Conservation (phyloP, 2,797 vertebrate species). For the Hippopotamyrus pictus region DNA sequence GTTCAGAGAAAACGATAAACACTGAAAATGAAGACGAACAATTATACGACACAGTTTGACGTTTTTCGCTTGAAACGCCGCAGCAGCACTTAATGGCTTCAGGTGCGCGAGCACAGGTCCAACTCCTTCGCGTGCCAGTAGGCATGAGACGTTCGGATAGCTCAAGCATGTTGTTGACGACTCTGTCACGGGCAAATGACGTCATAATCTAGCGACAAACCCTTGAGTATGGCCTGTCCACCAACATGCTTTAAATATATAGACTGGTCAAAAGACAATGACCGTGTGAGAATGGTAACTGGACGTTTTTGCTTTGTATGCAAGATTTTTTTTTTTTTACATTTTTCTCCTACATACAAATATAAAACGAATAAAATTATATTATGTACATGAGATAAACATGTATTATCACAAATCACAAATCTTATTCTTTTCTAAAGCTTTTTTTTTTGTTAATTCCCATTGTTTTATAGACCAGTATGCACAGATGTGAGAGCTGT, state of each 20-base stretch:
- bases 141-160: background rate
- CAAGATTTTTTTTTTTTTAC: conserved; percentile 31
- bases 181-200: background rate
- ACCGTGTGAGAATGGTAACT: conserved; percentile 20
- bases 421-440: conserved; percentile 7
- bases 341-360: conserved; percentile 60
- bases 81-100: background rate
- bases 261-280: background rate
- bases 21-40: background rate
- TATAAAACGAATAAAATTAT: conserved; percentile 53
- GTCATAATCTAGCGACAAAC: background rate
- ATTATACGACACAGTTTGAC: background rate
- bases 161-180: background rate
- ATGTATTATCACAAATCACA: conserved; percentile 29
- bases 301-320: conserved; percentile 31
- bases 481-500: background rate
- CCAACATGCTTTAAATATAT: background rate
- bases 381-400: conserved; percentile 70
- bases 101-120: background rate
- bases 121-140: background rate
- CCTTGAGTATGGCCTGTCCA: background rate
- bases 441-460: background rate
- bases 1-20: background rate
- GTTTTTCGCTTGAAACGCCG: background rate
- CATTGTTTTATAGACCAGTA: background rate